Evolutionary conservation across 2,797 vertebrate species (phyloP).

Genomic region (Tympanoctomys barrerae): DNA sequence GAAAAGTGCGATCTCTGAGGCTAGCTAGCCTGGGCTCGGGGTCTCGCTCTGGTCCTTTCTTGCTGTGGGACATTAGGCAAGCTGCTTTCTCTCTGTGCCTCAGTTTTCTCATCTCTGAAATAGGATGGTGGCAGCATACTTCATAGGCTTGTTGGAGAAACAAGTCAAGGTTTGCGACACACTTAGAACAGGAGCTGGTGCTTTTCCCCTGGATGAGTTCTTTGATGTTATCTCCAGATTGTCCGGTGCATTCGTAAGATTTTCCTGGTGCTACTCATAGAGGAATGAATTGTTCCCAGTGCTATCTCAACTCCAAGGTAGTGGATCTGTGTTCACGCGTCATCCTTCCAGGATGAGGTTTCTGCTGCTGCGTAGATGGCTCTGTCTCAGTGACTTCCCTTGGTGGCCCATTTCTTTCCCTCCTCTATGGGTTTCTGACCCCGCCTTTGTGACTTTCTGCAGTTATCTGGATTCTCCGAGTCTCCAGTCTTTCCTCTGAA

Average conservation of each 20-base stretch:
- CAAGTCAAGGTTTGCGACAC: background rate
- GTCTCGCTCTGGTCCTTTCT: background rate
- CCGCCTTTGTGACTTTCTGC: background rate
- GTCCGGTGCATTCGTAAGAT: background rate
- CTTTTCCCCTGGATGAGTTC: constrained; percentile 20
- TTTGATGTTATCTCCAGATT: background rate
- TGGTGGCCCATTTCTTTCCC: background rate
- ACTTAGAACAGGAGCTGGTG: background rate
- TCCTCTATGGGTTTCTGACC: background rate
- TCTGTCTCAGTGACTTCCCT: background rate
- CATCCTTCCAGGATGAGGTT: background rate
- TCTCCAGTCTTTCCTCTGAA: background rate
- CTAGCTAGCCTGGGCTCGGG: background rate
- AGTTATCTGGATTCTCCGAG: background rate
- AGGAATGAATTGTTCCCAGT: background rate
- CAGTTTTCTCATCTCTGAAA: background rate
- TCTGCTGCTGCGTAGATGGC: background rate
- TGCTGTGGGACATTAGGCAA: background rate
- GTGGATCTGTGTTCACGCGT: rapidly evolving
- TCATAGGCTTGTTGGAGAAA: background rate
- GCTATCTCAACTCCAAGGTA: background rate
- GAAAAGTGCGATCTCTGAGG: background rate
- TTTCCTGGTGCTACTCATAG: background rate
- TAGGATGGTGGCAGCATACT: background rate
- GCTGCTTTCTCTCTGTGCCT: background rate